phyloP scores from a whole-genome alignment of 2,888 invertebrate species.

The Deladenus siricidicola region DNA sequence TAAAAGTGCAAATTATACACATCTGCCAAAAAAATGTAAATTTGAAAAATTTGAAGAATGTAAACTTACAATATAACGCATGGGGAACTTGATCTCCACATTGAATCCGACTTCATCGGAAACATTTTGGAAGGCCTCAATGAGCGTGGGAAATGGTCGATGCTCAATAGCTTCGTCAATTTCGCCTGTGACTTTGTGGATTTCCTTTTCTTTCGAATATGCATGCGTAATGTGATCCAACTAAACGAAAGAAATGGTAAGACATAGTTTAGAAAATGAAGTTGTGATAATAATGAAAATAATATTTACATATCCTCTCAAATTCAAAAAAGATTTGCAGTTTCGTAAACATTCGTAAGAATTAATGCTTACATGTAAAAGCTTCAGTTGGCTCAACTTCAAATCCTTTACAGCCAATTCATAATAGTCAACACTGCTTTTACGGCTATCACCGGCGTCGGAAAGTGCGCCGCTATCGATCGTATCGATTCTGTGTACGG shows the following conservation, averaged over 20 bases:
- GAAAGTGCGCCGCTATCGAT: neutral
- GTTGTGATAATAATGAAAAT: too few species aligned
- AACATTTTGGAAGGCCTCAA: neutral
- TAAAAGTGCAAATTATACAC: too few species aligned
- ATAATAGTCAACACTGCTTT: constrained; percentile 64
- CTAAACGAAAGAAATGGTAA: constrained; percentile 17
- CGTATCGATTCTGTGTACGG: neutral
- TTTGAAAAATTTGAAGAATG: too few species aligned
- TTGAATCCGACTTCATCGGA: neutral
- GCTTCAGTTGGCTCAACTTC: constrained; percentile 56
- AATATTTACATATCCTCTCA: too few species aligned
- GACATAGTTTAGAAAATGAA: too few species aligned
- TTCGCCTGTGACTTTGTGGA: constrained; percentile 31
- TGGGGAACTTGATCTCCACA: neutral
- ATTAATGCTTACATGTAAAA: constrained; percentile 24
- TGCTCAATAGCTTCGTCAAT: constrained; percentile 39
- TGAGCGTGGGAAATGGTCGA: constrained; percentile 1
- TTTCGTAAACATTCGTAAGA: too few species aligned
- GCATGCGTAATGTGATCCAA: constrained; percentile 43
- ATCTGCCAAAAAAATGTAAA: neutral
- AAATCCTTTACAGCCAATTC: constrained; percentile 87
- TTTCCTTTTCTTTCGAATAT: neutral
- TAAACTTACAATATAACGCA: neutral
- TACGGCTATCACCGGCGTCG: neutral
- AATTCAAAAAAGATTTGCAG: too few species aligned